Evolutionary conservation across 2,797 vertebrate species (phyloP).

Genomic region (Periparus ater): DNA sequence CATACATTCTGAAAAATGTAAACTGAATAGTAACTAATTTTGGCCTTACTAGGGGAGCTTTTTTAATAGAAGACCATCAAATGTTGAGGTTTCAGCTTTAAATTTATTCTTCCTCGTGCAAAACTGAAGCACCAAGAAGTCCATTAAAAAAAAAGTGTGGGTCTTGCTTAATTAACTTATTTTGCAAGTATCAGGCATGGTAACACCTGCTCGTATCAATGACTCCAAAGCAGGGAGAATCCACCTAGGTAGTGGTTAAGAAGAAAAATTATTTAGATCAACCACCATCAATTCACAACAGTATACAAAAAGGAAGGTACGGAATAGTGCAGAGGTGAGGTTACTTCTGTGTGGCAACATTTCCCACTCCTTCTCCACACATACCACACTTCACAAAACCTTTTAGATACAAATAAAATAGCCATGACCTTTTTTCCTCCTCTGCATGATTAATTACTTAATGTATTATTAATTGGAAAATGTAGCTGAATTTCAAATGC

Average conservation of each 20-base stretch:
- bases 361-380: conserved; percentile 5
- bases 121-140: background rate
- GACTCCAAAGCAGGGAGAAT: background rate
- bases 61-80: background rate
- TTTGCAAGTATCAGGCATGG: background rate
- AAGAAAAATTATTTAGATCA: background rate
- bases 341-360: conserved; percentile 30
- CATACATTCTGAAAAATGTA: background rate
- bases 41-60: background rate
- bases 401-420: conserved; percentile 69
- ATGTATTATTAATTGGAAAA: conserved; percentile 94
- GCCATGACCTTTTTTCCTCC: conserved; percentile 84
- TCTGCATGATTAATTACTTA: conserved; percentile 95
- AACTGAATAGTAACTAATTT: background rate
- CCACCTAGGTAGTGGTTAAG: background rate
- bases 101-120: background rate
- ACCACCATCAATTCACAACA: background rate
- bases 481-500: conserved; percentile 84
- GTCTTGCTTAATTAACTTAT: background rate
- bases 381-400: conserved; percentile 49
- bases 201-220: background rate
- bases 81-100: background rate
- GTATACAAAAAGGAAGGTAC: background rate
- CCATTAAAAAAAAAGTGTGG: background rate
- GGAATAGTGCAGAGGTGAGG: background rate